Evolutionary conservation across 2,797 vertebrate species (phyloP).

Genomic region (Echiichthys vipera): DNA sequence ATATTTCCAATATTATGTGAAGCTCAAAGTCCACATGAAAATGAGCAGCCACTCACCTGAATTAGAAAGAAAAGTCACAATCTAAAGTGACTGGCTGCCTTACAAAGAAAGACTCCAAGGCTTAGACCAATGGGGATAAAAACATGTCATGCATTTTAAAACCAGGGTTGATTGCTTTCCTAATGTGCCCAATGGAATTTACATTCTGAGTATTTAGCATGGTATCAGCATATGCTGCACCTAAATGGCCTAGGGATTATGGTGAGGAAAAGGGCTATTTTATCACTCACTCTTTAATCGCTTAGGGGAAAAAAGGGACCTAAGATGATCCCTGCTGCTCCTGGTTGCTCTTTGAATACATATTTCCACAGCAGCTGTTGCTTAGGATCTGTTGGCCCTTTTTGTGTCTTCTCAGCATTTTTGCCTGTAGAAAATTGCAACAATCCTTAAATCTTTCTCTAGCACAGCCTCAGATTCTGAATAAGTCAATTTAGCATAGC

Average conservation of each 20-base stretch:
- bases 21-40: conserved; percentile 39
- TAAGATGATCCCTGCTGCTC: conserved; percentile 53
- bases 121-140: conserved; percentile 17
- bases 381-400: conserved; percentile 41
- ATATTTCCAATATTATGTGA: conserved; percentile 55
- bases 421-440: conserved; percentile 42
- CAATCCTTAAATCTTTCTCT: conserved; percentile 44
- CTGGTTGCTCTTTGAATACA: conserved; percentile 58
- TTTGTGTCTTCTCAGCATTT: conserved; percentile 62
- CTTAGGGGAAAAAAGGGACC: conserved; percentile 24
- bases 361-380: conserved; percentile 48
- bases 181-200: conserved; percentile 63
- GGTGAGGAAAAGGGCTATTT: conserved; percentile 65
- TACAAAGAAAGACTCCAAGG: conserved; percentile 41
- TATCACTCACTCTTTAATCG: conserved; percentile 65
- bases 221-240: conserved; percentile 62
- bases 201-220: conserved; percentile 69
- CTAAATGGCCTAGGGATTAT: conserved; percentile 71
- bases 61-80: conserved; percentile 58
- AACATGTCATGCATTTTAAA: conserved; percentile 65
- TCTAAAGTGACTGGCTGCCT: conserved; percentile 42
- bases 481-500: conserved; percentile 20
- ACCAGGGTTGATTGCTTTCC: conserved; percentile 56
- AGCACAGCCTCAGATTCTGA: conserved; percentile 17
- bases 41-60: conserved; percentile 38